Conservation (phyloP, 2,113 vertebrate species). For the Morone chrysops region DNA sequence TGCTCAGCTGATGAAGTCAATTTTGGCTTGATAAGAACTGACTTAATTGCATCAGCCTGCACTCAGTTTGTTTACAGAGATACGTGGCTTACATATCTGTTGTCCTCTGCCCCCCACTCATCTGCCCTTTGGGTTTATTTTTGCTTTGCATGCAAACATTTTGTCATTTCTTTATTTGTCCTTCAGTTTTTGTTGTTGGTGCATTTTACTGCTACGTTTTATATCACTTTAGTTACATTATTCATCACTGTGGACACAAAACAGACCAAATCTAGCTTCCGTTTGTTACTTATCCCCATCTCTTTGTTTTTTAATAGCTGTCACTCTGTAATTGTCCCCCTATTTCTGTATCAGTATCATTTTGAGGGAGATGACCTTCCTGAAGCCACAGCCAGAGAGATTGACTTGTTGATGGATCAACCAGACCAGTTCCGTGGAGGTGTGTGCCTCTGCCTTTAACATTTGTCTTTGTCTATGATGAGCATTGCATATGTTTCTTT, state of each 20-base stretch:
- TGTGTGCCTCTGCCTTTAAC: slow-evolving; percentile 21
- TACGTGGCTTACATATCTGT: slow-evolving; percentile 18
- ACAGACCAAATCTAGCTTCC: neutral
- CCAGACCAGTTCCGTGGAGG: slow-evolving; percentile 79
- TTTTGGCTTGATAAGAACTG: slow-evolving; percentile 44
- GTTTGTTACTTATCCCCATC: neutral
- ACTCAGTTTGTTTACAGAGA: slow-evolving; percentile 34
- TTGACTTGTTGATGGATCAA: slow-evolving; percentile 86
- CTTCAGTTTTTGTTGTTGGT: neutral
- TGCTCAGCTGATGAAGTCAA: slow-evolving; percentile 22
- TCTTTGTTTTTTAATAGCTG: neutral
- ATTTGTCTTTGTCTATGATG: neutral
- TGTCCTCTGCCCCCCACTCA: neutral
- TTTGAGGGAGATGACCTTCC: slow-evolving; percentile 85
- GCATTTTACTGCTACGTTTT: neutral
- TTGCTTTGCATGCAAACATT: neutral
- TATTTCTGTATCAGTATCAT: slow-evolving; percentile 30
- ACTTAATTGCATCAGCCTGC: slow-evolving; percentile 61
- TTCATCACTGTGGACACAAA: neutral
- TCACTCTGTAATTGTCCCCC: neutral
- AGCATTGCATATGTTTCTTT: neutral
- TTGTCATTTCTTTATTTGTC: neutral
- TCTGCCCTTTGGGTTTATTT: slow-evolving; percentile 5
- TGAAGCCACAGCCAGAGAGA: slow-evolving; percentile 83
- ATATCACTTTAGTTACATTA: neutral